Conservation (phyloP, 2,797 vertebrate species). For the Alcedo quadribrachys region DNA sequence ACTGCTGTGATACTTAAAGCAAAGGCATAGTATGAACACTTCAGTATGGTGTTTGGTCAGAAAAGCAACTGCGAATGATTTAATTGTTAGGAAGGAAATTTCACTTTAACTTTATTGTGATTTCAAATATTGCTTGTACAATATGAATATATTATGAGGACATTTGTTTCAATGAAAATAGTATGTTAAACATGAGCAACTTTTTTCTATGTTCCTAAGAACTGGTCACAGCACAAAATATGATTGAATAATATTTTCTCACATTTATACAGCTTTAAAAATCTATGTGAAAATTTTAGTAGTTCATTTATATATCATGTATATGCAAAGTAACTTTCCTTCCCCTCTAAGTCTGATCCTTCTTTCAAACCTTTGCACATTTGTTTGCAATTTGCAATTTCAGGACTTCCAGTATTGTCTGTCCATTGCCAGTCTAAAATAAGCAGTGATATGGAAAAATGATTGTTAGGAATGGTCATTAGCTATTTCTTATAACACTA, state of each 20-base stretch:
- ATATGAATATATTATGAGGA: not conserved
- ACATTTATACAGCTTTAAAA: not conserved
- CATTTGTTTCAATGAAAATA: slow-evolving; percentile 21
- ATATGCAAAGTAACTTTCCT: not conserved
- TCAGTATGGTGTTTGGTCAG: not conserved
- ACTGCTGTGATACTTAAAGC: not conserved
- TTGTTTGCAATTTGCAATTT: slow-evolving; percentile 21
- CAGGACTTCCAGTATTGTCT: not conserved
- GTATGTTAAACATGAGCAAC: not conserved
- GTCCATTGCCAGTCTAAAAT: slow-evolving; percentile 14
- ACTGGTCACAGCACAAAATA: not conserved
- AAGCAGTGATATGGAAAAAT: slow-evolving; percentile 17
- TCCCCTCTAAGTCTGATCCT: not conserved
- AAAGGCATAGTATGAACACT: slow-evolving; percentile 32
- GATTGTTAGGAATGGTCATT: slow-evolving; percentile 2
- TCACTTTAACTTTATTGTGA: slow-evolving; percentile 17
- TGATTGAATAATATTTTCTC: not conserved
- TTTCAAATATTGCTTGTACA: not conserved
- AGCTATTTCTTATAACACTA: slow-evolving; percentile 1
- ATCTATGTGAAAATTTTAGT: not conserved
- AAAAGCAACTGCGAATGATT: slow-evolving; percentile 22
- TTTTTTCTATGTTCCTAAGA: not conserved
- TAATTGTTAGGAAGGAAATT: slow-evolving; percentile 10
- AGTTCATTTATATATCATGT: not conserved
- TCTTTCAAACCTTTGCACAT: not conserved